phyloP scores from a whole-genome alignment of 2,797 vertebrate species.

The Typhlichthys eigenmanni region DNA sequence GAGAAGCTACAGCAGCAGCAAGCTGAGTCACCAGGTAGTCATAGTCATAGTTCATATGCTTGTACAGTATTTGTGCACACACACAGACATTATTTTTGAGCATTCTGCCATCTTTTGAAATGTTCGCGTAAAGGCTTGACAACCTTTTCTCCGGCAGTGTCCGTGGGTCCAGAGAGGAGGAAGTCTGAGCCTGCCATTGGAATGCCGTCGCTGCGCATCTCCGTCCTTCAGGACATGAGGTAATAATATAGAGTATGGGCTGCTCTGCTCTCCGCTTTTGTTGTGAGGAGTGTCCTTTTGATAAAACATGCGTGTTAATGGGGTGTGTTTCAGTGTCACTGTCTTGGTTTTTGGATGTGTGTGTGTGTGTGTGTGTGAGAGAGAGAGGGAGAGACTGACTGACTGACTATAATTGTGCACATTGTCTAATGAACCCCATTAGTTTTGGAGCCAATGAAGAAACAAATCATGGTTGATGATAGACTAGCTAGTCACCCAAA shows the following conservation, averaged over 20 bases:
- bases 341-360: too few species aligned
- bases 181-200: conserved; percentile 83
- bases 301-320: background rate
- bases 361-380: too few species aligned
- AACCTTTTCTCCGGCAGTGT: conserved; percentile 61
- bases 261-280: background rate
- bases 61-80: conserved; percentile 1
- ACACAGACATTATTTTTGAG: background rate
- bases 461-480: too few species aligned
- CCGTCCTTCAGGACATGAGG: conserved; percentile 93
- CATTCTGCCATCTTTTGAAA: background rate
- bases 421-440: too few species aligned
- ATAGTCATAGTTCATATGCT: background rate
- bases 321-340: too few species aligned
- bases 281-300: background rate
- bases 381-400: too few species aligned
- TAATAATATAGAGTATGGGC: conserved; percentile 19
- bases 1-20: conserved; percentile 83
- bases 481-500: too few species aligned
- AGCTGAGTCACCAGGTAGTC: conserved; percentile 79
- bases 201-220: conserved; percentile 82
- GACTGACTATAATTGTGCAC: too few species aligned
- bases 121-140: background rate
- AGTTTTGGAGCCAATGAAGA: too few species aligned
- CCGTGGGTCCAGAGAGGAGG: conserved; percentile 84